Evolutionary conservation across 2,888 invertebrate species (phyloP).

Genomic region (Rhagonycha fulva): DNA sequence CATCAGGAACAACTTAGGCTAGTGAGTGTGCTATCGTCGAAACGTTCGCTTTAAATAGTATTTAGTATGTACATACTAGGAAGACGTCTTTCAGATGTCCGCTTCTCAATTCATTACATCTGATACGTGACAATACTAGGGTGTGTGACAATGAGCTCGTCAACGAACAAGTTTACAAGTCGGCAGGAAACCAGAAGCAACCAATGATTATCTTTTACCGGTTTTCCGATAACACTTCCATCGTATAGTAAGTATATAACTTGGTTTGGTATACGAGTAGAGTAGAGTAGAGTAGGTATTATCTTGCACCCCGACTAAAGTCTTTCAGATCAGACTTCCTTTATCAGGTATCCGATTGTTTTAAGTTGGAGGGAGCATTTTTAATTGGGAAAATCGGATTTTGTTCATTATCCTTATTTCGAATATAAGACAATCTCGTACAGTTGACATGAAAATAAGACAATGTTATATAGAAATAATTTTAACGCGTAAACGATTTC

Average conservation of each 20-base stretch:
- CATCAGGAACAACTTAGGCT: conserved; percentile 8
- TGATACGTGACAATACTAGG: conserved; percentile 49
- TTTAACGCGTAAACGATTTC: conserved; percentile 48
- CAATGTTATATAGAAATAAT: conserved; percentile 45
- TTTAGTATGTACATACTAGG: conserved; percentile 7
- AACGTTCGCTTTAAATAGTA: conserved; percentile 23
- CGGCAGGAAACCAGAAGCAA: conserved; percentile 52
- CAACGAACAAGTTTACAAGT: conserved; percentile 54
- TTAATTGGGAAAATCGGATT: conserved; percentile 60
- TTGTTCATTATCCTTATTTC: conserved; percentile 54
- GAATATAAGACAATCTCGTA: conserved; percentile 46
- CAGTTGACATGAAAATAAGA: conserved; percentile 44
- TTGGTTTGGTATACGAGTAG: not conserved
- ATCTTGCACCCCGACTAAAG: conserved; percentile 15
- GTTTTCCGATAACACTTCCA: conserved; percentile 41
- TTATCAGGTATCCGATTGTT: conserved; percentile 42
- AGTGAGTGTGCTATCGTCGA: conserved; percentile 25
- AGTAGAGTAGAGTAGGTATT: conserved; percentile 6
- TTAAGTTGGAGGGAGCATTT: conserved; percentile 47
- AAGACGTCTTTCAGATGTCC: conserved; percentile 31
- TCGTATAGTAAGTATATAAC: conserved; percentile 17
- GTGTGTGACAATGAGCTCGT: conserved; percentile 50
- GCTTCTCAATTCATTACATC: conserved; percentile 41
- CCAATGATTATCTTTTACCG: conserved; percentile 54
- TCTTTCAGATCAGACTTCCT: conserved; percentile 23